Evolutionary conservation across 2,113 vertebrate species (phyloP).

Genomic region (Hemiprocne comata): DNA sequence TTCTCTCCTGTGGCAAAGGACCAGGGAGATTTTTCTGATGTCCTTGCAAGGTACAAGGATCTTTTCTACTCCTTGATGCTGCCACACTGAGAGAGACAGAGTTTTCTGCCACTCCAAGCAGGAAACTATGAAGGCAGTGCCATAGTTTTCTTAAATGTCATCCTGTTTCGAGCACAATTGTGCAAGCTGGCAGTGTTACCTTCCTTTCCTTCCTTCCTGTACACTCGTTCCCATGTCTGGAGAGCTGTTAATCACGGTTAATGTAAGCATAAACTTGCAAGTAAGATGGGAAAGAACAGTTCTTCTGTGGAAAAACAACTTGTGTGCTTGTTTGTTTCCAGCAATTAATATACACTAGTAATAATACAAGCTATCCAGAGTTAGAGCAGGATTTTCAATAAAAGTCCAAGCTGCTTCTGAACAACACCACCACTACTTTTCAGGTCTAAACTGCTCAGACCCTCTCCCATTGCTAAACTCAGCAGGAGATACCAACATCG

Average conservation of each 20-base stretch:
- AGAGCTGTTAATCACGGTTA: slow-evolving; percentile 27
- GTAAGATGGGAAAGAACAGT: background rate
- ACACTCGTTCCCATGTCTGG: slow-evolving; percentile 20
- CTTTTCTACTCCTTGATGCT: background rate
- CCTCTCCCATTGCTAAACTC: background rate
- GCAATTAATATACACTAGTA: background rate
- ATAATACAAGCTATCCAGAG: background rate
- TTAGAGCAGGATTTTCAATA: background rate
- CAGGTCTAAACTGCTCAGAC: background rate
- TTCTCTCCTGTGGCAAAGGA: background rate
- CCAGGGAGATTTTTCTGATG: background rate
- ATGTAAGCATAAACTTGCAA: slow-evolving; percentile 29
- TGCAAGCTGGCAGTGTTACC: slow-evolving; percentile 43
- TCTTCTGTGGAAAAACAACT: background rate
- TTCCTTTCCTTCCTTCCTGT: slow-evolving; percentile 65
- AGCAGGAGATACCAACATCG: accelerated
- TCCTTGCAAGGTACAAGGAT: background rate
- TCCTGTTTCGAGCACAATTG: slow-evolving; percentile 42
- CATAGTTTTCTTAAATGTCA: slow-evolving; percentile 12
- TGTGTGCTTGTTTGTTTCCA: background rate
- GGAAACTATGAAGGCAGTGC: slow-evolving; percentile 6
- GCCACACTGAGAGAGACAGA: background rate
- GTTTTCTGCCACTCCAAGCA: slow-evolving; percentile 1
- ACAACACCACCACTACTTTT: accelerated
- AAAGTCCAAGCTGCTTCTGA: background rate